Evolutionary conservation across 2,113 vertebrate species (phyloP).

Genomic region (Epinephelus cyanopodus): DNA sequence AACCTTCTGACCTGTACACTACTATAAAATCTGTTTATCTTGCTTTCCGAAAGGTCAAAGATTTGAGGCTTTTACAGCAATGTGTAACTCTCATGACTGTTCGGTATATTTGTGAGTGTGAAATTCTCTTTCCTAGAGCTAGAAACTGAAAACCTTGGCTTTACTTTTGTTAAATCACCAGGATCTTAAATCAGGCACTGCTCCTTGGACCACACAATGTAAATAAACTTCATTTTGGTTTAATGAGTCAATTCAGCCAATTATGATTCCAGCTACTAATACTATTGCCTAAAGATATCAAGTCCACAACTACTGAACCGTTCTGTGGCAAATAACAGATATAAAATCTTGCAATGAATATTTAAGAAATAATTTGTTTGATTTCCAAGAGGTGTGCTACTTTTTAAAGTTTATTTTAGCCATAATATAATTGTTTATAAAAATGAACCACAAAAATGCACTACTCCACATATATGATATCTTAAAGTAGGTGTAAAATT

Average conservation of each 20-base stretch:
- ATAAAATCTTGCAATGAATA: background rate
- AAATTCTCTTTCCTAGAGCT: background rate
- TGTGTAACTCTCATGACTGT: background rate
- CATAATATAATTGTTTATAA: background rate
- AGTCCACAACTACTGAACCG: background rate
- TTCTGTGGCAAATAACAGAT: background rate
- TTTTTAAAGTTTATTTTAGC: background rate
- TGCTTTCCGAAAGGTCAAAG: background rate
- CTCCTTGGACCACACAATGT: no score
- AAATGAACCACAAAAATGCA: background rate
- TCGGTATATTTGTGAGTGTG: background rate
- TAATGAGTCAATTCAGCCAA: no score
- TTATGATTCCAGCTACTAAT: no score
- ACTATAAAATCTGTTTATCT: background rate
- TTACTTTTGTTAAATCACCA: background rate
- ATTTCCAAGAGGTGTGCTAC: background rate
- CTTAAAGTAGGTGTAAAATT: no score
- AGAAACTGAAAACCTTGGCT: background rate
- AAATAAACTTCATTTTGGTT: background rate
- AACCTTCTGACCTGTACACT: background rate
- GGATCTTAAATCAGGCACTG: background rate
- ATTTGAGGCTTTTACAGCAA: background rate
- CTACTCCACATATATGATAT: background rate
- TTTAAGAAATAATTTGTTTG: no score
- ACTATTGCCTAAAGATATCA: no score